Percentiles rank a stretch among this genome's conserved stretches.
Conservation (phyloP, 2,888 invertebrate genomes). For the Ditula angustiorana region DNA sequence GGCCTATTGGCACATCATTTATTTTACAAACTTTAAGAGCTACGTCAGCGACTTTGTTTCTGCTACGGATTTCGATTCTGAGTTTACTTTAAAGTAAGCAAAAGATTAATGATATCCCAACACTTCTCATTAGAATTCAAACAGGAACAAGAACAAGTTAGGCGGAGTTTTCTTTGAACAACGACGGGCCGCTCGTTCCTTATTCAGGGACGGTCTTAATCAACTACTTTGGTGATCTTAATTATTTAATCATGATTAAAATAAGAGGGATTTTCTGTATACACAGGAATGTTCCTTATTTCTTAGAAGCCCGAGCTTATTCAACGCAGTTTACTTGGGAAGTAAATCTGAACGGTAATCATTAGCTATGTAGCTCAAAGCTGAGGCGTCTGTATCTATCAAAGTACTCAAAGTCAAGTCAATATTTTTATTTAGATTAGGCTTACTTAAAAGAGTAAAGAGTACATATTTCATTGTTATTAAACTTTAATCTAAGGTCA, state of each 20-base stretch:
- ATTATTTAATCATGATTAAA: conserved; percentile 24
- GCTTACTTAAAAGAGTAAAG: no score
- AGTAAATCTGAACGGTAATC: no score
- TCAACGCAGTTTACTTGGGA: background rate
- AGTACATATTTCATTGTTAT: no score
- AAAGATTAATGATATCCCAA: conserved; percentile 23
- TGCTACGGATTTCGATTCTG: background rate
- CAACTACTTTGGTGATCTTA: conserved; percentile 24
- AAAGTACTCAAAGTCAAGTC: no score
- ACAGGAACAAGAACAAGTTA: conserved; percentile 16
- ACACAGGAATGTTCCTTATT: background rate
- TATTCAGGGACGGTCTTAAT: conserved; percentile 4
- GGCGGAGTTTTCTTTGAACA: conserved; percentile 16
- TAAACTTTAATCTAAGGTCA: no score
- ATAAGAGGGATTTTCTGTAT: background rate
- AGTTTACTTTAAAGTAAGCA: conserved; percentile 8
- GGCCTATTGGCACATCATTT: no score
- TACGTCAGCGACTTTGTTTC: background rate
- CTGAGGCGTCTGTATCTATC: no score
- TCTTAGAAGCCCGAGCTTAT: background rate
- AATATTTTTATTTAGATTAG: no score
- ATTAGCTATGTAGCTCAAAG: no score
- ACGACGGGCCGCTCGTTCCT: background rate
- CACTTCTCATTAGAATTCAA: conserved; percentile 10
- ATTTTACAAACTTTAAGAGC: background rate